Evolutionary conservation across 1,140 invertebrate species (phyloP).

Genomic region (Drosophila biarmipes): DNA sequence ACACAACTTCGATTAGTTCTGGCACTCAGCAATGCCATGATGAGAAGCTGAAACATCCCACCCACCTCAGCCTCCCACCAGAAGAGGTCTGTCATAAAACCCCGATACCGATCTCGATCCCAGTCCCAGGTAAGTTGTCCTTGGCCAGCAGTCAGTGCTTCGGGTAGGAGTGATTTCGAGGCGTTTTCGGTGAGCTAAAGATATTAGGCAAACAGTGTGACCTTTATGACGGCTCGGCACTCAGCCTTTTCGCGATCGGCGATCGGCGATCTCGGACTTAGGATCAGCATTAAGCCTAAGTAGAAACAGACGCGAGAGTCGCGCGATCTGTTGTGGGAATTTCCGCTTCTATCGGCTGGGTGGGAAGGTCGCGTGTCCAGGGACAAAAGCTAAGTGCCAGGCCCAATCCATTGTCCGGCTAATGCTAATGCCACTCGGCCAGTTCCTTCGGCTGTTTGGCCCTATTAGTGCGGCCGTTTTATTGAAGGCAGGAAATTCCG

Average conservation of each 20-base stretch:
- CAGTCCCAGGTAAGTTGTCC: constrained; percentile 29
- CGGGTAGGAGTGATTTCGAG: constrained; percentile 76
- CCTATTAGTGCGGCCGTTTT: constrained; percentile 73
- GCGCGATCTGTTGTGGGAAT: constrained; percentile 50
- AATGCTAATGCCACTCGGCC: constrained; percentile 69
- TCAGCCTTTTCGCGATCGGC: constrained; percentile 24
- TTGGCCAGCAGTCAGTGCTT: constrained; percentile 74
- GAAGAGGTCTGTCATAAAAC: constrained; percentile 30
- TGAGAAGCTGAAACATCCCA: constrained; percentile 25
- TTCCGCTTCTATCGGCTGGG: constrained; percentile 37
- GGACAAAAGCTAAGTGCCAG: constrained; percentile 70
- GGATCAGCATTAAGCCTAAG: constrained; percentile 45
- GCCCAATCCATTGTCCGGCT: constrained; percentile 65
- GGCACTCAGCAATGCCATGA: constrained; percentile 27
- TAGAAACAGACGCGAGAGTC: constrained; percentile 68
- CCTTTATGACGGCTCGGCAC: constrained; percentile 50
- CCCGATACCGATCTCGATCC: background rate
- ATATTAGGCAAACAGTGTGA: constrained; percentile 75
- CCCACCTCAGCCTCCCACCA: constrained; percentile 19
- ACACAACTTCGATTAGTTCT: constrained; percentile 33
- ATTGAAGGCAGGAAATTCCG: constrained; percentile 70
- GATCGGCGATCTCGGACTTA: constrained; percentile 34
- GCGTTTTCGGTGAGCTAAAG: constrained; percentile 79
- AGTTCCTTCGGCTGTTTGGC: constrained; percentile 61
- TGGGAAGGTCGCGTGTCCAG: constrained; percentile 72